Evolutionary conservation across 2,888 invertebrate genomes (phyloP), one percentile per base, ranked within the genome.

Genomic region (Cephalotes varians): DNA sequence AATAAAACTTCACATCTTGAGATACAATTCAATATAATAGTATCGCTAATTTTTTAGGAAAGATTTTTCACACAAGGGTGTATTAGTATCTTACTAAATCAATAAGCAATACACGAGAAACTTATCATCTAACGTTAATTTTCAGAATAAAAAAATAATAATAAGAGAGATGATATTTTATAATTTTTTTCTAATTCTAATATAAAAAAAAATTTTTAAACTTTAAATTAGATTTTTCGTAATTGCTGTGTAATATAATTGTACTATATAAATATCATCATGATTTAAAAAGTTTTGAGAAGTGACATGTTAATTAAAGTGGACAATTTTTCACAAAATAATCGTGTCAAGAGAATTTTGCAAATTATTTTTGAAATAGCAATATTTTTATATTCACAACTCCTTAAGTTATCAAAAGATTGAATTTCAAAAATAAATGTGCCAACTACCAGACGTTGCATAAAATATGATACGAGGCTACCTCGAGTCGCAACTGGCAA

Each of bases 381-480:
- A 69, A 56, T 31, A 21, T 21, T 47, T 71, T 71, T 62, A 49
- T 2, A n/a, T 2, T 1, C 10, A 54, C 15, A 56, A 28, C 7
- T 18, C 6, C 0, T 21, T 1, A 31, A 25, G 31, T 77, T 31
- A 69, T 65, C 28, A 69, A 18, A 44, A n/a, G 44, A 56, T 79
- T 56, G 31, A 69, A 58, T 79, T 69, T 56, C 4, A 21, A 21
- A 12, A 31, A 12, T 44, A 18, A 6, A 18, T 18, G 31, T n/a
- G 34, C 31, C 18, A 15, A 44, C 31, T 79, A 40, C 34, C 44
- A 12, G 34, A 77, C 31, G 31, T 31, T 44, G 40, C 25, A 49
- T 44, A 44, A 69, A 58, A 56, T 69, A 51, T 62, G n/a, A 74
- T 15, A 28, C 15, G 28, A 62, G 31, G 18, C 18, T 25, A 47